phyloP scores from a whole-genome alignment of 30 jellyfish, hydroid and myxozoan species.

The Aurelia sp. region DNA sequence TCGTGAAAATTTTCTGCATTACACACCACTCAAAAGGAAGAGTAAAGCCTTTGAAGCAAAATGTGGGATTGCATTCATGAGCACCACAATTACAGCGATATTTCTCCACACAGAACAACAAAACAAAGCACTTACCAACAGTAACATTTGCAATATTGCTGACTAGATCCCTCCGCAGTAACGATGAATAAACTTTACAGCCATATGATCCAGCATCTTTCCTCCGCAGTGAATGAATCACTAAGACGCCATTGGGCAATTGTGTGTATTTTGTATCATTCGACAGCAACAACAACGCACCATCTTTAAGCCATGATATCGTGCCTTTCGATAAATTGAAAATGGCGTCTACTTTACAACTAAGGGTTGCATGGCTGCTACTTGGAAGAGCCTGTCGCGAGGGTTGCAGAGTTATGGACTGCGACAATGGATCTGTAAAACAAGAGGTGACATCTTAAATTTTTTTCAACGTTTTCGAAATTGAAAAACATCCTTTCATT shows the following conservation, averaged over 20 bases:
- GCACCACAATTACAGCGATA: too few relatives aligned
- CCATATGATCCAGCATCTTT: not conserved
- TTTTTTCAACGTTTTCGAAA: too few relatives aligned
- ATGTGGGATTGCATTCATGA: too few relatives aligned
- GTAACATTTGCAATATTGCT: not conserved
- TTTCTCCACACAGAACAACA: too few relatives aligned
- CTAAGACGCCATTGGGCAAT: not conserved
- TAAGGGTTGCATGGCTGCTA: not conserved
- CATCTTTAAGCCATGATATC: not conserved
- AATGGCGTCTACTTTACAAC: not conserved
- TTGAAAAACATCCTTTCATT: too few relatives aligned
- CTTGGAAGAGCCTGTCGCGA: not conserved
- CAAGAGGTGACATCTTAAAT: too few relatives aligned
- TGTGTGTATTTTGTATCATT: not conserved
- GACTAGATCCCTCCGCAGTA: not conserved
- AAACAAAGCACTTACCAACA: not conserved
- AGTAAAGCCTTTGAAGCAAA: too few relatives aligned
- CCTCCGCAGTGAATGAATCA: not conserved
- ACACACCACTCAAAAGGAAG: too few relatives aligned
- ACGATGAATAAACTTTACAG: not conserved
- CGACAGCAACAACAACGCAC: conserved; percentile 1
- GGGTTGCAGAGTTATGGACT: not conserved
- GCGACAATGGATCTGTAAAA: not conserved
- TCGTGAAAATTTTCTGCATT: too few relatives aligned
- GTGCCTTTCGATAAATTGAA: not conserved